These are phyloP conservation scores for Argyresthia goedartella DNA, from an alignment of 2,888 invertebrate genomes.

Conservation along the genomic window DNA sequence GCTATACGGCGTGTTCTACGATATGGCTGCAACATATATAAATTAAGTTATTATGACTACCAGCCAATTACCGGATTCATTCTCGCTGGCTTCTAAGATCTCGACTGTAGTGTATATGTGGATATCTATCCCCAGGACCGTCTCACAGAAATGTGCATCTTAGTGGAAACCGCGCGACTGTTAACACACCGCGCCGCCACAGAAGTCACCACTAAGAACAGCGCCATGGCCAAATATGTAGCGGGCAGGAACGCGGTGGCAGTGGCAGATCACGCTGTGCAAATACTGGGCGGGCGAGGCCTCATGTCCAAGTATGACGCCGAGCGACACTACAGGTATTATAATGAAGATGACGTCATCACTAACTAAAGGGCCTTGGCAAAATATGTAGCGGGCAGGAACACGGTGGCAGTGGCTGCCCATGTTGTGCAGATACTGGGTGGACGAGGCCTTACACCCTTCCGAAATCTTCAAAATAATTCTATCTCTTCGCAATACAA, in stretches of 20 bases:
- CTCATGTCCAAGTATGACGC: conserved; percentile 78
- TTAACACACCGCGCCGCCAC: conserved; percentile 79
- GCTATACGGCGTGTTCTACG: too few relatives aligned
- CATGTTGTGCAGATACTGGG: conserved; percentile 82
- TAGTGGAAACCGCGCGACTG: conserved; percentile 76
- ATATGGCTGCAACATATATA: too few relatives aligned
- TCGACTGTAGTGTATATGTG: too few relatives aligned
- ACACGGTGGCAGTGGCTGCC: conserved; percentile 77
- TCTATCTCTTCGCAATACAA: too few relatives aligned
- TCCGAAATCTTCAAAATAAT: too few relatives aligned
- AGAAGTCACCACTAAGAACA: conserved; percentile 73
- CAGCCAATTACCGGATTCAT: too few relatives aligned
- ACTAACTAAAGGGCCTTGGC: conserved; percentile 82
- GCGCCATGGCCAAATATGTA: conserved; percentile 82
- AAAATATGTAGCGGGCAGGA: conserved; percentile 78
- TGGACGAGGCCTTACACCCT: conserved; percentile 79
- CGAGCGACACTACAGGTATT: conserved; percentile 77
- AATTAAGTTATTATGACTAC: too few relatives aligned
- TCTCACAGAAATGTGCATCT: conserved; percentile 78
- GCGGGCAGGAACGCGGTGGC: conserved; percentile 79
- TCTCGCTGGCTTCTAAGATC: too few relatives aligned
- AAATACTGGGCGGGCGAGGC: conserved; percentile 82
- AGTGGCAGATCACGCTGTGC: conserved; percentile 78
- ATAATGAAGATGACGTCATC: conserved; percentile 39
- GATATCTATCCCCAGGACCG: conserved; percentile 47